Evolutionary conservation across 2,888 invertebrate genomes (phyloP).

Genomic region (Scaptodrosophila latifasciaeformis): DNA sequence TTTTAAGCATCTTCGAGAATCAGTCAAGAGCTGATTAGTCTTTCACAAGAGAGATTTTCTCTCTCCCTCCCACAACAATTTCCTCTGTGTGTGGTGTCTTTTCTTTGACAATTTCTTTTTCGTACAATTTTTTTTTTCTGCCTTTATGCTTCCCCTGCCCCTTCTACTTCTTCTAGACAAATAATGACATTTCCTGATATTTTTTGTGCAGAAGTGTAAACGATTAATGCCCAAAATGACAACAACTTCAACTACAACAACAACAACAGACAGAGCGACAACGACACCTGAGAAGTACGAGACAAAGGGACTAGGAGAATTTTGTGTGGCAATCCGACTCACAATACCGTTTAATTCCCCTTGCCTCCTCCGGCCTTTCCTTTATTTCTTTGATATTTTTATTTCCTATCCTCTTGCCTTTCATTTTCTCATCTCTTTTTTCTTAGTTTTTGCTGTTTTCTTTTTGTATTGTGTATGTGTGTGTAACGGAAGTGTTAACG

Average conservation of each 20-base stretch:
- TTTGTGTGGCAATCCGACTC: slow-evolving; percentile 21
- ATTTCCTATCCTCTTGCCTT: too few species aligned
- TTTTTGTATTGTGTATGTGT: background rate
- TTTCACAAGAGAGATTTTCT: too few species aligned
- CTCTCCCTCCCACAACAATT: slow-evolving; percentile 5
- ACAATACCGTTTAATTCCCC: background rate
- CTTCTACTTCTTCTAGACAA: slow-evolving; percentile 31
- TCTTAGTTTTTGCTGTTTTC: background rate
- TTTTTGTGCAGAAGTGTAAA: slow-evolving; percentile 35
- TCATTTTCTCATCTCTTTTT: too few species aligned
- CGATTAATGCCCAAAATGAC: too few species aligned
- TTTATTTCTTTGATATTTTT: too few species aligned
- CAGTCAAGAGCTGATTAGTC: too few species aligned
- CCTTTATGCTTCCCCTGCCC: slow-evolving; percentile 19
- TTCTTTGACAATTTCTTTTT: slow-evolving; percentile 16
- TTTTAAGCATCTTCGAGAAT: too few species aligned
- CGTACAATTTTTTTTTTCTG: slow-evolving; percentile 10
- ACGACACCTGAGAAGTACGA: too few species aligned
- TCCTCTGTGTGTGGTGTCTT: slow-evolving; percentile 1
- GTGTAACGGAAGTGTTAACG: slow-evolving; percentile 57
- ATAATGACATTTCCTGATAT: slow-evolving; percentile 71
- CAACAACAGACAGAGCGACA: slow-evolving; percentile 16
- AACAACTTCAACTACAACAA: slow-evolving; percentile 19
- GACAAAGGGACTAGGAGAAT: too few species aligned
- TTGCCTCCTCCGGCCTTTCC: too few species aligned